A percentile compares a stretch with the other conserved stretches of the same genome.
These are phyloP conservation scores for Aphelinus certus DNA, from an alignment of 1,140 invertebrate species.

Conservation along the genomic window DNA sequence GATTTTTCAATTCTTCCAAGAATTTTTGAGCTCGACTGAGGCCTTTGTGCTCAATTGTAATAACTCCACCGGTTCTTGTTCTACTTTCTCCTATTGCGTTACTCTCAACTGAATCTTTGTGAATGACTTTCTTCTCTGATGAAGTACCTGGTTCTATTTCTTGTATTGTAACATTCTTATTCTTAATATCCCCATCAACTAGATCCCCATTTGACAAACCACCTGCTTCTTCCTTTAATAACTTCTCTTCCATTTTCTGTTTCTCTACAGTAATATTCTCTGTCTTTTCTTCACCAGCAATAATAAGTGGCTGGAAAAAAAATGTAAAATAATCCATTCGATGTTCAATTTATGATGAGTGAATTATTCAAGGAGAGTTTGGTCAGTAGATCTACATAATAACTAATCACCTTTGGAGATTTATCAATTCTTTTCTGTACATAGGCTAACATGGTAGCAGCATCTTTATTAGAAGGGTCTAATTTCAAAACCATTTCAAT, in stretches of 20 bases:
- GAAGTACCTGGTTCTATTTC: slow-evolving; percentile 4
- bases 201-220: neutral
- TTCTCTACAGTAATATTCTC: slow-evolving; percentile 41
- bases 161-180: slow-evolving; percentile 20
- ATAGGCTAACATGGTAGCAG: slow-evolving; percentile 68
- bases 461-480: slow-evolving; percentile 77
- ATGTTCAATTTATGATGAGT: slow-evolving; percentile 5
- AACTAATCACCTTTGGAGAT: slow-evolving; percentile 46
- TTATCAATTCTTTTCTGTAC: slow-evolving; percentile 68
- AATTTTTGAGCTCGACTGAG: too few relatives aligned
- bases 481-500: slow-evolving; percentile 73
- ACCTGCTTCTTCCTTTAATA: slow-evolving; percentile 39
- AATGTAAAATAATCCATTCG: neutral
- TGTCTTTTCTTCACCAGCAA: slow-evolving; percentile 15
- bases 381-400: slow-evolving; percentile 25
- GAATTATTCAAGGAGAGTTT: neutral
- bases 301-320: slow-evolving; percentile 40
- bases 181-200: slow-evolving; percentile 39
- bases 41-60: too few relatives aligned
- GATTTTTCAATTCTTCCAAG: too few relatives aligned
- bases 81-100: too few relatives aligned
- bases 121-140: too few relatives aligned
- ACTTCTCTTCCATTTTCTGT: slow-evolving; percentile 44
- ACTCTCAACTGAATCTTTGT: too few relatives aligned
- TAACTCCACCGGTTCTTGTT: too few relatives aligned